A percentile compares a stretch with the other conserved stretches of the same genome.
Evolutionary conservation across 2,888 invertebrate genomes (phyloP).

Genomic region (Chrysomela aeneicollis): DNA sequence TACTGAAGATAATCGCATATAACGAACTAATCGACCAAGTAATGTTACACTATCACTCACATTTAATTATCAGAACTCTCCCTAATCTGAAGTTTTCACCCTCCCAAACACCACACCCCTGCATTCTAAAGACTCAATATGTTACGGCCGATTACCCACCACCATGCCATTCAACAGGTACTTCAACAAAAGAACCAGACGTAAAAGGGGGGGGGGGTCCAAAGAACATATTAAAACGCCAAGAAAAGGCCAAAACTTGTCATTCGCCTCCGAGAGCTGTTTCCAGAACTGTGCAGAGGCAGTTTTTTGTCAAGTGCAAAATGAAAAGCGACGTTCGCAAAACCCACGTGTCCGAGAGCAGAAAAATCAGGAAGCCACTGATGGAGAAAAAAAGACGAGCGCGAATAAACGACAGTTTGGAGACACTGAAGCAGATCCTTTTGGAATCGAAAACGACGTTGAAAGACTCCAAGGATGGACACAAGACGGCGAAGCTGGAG

Average conservation of each 20-base stretch:
- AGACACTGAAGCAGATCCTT: constrained; percentile 64
- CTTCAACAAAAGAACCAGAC: constrained; percentile 18
- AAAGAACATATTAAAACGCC: constrained; percentile 29
- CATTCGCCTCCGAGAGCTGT: constrained; percentile 24
- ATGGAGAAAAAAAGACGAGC: constrained; percentile 66
- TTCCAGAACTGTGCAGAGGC: not conserved
- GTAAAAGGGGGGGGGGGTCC: constrained; percentile 30
- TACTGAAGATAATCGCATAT: too few relatives aligned
- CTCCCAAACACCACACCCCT: constrained; percentile 14
- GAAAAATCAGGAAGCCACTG: constrained; percentile 64
- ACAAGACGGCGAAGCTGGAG: constrained; percentile 67
- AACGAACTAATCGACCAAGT: too few relatives aligned
- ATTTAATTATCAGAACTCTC: not conserved
- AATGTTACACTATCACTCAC: too few relatives aligned
- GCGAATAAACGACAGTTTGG: constrained; percentile 65
- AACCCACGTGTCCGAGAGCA: constrained; percentile 52
- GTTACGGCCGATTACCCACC: constrained; percentile 20
- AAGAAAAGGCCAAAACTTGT: constrained; percentile 12
- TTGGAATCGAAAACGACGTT: constrained; percentile 59
- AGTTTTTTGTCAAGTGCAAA: not conserved
- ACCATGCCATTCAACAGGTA: constrained; percentile 33
- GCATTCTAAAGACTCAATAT: constrained; percentile 17
- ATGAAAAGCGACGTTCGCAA: constrained; percentile 30
- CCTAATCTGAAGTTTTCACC: not conserved
- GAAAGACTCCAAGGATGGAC: constrained; percentile 50